Percentiles rank a stretch among this genome's conserved stretches.
phyloP scores from a whole-genome alignment of 2,888 invertebrate genomes.

The Leucania comma region DNA sequence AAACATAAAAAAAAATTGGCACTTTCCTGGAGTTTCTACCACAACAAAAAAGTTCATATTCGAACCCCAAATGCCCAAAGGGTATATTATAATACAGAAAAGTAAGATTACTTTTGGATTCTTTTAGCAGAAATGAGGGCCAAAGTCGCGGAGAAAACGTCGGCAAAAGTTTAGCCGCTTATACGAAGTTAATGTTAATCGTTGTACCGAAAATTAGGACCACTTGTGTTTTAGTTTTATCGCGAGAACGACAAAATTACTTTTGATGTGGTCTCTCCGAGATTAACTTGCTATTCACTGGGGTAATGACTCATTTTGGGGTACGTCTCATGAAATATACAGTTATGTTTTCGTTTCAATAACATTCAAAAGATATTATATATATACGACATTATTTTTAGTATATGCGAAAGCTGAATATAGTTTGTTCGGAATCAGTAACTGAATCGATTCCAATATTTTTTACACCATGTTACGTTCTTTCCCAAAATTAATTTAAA shows the following conservation, averaged over 20 bases:
- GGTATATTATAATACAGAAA: constrained; percentile 50
- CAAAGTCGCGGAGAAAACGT: constrained; percentile 36
- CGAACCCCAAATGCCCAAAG: constrained; percentile 27
- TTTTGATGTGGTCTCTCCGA: constrained; percentile 30
- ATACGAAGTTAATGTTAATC: constrained; percentile 51
- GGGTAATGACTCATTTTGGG: constrained; percentile 26
- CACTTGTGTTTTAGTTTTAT: constrained; percentile 47
- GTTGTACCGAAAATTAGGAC: constrained; percentile 49
- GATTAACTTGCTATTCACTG: constrained; percentile 39
- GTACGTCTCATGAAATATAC: too few species aligned
- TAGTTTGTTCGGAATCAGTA: too few species aligned
- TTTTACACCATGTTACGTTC: too few species aligned
- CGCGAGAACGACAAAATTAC: constrained; percentile 40
- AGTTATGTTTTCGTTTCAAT: too few species aligned
- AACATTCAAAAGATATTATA: too few species aligned
- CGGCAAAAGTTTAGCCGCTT: constrained; percentile 47
- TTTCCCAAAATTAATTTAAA: too few species aligned
- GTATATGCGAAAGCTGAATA: too few species aligned
- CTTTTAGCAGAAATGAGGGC: constrained; percentile 42
- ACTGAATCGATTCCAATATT: too few species aligned
- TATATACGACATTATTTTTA: too few species aligned
- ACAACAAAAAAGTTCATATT: constrained; percentile 36
- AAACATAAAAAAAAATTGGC: too few species aligned
- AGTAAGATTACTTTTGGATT: constrained; percentile 60
- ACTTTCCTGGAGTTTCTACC: too few species aligned